Base-by-base conservation (phyloP, 2,888 invertebrate species). In the Drosophila merina region DNA sequence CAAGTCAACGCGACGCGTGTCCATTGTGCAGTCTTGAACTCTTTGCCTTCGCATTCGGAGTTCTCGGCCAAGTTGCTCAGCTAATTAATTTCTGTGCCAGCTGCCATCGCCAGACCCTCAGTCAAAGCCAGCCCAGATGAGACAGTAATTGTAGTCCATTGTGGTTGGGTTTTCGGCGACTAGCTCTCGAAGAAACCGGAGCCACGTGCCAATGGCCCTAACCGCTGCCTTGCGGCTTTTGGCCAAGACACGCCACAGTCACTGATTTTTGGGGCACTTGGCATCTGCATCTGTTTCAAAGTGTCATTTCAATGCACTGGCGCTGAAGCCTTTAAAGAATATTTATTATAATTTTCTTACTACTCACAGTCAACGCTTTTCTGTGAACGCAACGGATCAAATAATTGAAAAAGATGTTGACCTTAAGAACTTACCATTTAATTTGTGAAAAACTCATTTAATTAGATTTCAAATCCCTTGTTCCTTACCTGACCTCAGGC, bases 61-160 rank as follows among this genome's bases (percentile, higher is more conserved):
- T 14, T 28, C 48, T 52, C 31, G 52, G 45, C 38, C 57, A 57
- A 75, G 77, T 74, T 74, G 60, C 49, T 70, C 67, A 54, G 77
- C 67, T 72, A 86, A 82, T 82, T 82, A 83, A 76, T 69, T 79
- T 68, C 25, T 52, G 31, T 49, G 62, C 71, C 71, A 62, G 55
- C 60, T 71, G 71, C 62, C 51, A 70, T 25, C 7, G 58, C 36
- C 70, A 57, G 58, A 56, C 8, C 44, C 44, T 38, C 49, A 31
- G 20, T 57, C 44, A n/a, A 7, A 31, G 12, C 45, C 44, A 28
- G 56, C 33, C 56, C 68, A 44, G 69, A 66, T 63, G 80, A 66
- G 76, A 59, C 64, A 55, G 67, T 78, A 78, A 81, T 85, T 20
- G 20, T 20, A 70, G 79, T 57, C 69, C 51, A 72, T 68, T 79